Percentiles rank a stretch among this genome's conserved stretches.
These are phyloP conservation scores for Stenchaetothrips biformis DNA, from an alignment of 2,888 invertebrate species.

Conservation along the genomic window DNA sequence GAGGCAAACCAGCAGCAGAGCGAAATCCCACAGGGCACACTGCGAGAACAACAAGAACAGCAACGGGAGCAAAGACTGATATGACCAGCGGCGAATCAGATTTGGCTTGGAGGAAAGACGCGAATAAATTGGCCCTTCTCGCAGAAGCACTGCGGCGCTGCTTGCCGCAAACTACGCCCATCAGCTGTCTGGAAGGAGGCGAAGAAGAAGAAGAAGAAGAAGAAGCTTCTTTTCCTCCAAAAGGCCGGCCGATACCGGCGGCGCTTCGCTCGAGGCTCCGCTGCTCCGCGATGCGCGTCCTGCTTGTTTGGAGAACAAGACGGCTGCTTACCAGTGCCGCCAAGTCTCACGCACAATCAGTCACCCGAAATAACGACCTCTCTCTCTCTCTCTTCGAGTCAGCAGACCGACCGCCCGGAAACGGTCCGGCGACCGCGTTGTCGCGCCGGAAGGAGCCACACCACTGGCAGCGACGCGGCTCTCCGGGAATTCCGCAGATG, in stretches of 20 bases:
- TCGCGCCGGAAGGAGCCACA: too few relatives aligned
- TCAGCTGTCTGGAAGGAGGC: not conserved
- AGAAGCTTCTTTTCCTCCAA: too few relatives aligned
- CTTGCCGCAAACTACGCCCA: not conserved
- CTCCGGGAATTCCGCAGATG: too few relatives aligned
- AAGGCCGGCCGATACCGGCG: not conserved
- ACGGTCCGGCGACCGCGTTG: too few relatives aligned
- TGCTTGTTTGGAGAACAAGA: not conserved
- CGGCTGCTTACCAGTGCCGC: not conserved
- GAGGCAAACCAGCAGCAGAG: too few relatives aligned
- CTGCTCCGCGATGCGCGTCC: not conserved
- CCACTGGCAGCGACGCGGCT: too few relatives aligned
- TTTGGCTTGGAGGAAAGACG: not conserved
- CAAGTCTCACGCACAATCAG: constrained; percentile 4
- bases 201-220: too few relatives aligned
- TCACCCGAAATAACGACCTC: not conserved
- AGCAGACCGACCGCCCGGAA: too few relatives aligned
- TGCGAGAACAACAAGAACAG: too few relatives aligned
- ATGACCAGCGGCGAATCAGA: not conserved
- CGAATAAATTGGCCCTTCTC: not conserved
- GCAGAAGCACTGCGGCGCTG: not conserved
- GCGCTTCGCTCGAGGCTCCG: not conserved
- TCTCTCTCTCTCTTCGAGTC: not conserved
- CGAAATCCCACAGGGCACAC: too few relatives aligned
- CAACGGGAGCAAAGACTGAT: too few relatives aligned